Evolutionary conservation across 2,113 vertebrate species (phyloP), one percentile per base, ranked within the genome.

Genomic region (Zeus faber): DNA sequence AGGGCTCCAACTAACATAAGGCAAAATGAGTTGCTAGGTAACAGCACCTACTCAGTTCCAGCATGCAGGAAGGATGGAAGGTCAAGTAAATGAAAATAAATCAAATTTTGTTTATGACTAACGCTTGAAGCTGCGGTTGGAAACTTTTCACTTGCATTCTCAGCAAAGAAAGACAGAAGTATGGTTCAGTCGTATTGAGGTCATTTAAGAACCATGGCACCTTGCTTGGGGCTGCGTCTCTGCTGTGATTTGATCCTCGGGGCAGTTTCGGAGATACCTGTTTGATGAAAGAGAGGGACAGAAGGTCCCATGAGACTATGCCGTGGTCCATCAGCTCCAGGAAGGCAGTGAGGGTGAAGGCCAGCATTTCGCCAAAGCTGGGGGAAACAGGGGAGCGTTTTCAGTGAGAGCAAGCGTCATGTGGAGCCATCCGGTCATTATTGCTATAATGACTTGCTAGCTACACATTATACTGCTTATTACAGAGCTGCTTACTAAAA

Each of bases 271-370:
- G 9, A 3, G 31, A 5, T 73, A 93, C 97, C 95, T 99, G 96
- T 79, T 98, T 99, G 80, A 99, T 97, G 71, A 99, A 99, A 72
- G 93, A 94, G 72, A 96, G 77, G 1, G 97, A 98, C 71, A 99
- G 92, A 78, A 96, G 92, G 83, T 99, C 97, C 97, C 97, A 99
- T 43, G 96, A 99, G 46, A 99, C 92, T 13, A 99, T 97, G 49
- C 97, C 94, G 1, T 99, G 96, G 80, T 99, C 97, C 97, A 99
- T 99, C 59, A 99, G 91, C 87, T 99, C 97, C 83, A 99, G 87
- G 84, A 99, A 99, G 68, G 97, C 97, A 7, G 97, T 99, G 85
- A 99, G 89, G 67, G 97, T 97, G 86, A 98, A 99, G 72, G 97
- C 97, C 88, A 99, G 75, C 96, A 97, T 98, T 84, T 99, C 97